Conservation (phyloP, 2,797 vertebrate genomes). For the Sus cebifrons region DNA sequence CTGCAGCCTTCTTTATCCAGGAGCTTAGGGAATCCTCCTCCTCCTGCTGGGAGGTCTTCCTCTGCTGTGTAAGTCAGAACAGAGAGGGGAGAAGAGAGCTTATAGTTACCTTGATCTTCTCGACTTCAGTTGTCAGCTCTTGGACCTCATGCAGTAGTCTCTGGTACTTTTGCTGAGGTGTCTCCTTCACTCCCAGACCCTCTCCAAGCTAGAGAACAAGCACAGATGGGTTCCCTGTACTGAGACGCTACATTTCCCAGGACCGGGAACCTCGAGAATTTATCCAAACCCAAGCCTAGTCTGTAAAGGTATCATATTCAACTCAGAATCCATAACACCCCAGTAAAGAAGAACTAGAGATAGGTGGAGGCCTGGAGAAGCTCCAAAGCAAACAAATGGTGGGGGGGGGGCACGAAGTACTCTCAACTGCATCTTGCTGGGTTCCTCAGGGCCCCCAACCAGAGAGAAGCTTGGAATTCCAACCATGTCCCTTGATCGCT, state of each 20-base stretch:
- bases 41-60: not conserved
- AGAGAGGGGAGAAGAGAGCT: not conserved
- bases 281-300: constrained; percentile 3
- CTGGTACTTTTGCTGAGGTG: constrained; percentile 97
- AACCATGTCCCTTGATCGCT: not conserved
- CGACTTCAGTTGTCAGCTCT: constrained; percentile 96
- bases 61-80: not conserved
- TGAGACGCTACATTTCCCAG: not conserved
- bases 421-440: not conserved
- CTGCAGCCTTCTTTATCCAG: not conserved
- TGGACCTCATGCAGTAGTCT: constrained; percentile 97
- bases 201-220: constrained; percentile 93
- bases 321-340: not conserved
- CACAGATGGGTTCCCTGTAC: not conserved
- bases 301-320: constrained; percentile 16
- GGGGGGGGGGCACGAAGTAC: not conserved
- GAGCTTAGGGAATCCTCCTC: not conserved
- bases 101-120: constrained; percentile 94
- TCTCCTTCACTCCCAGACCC: constrained; percentile 96
- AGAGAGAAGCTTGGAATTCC: not conserved
- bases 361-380: not conserved
- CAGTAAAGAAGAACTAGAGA: not conserved
- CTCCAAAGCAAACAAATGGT: not conserved
- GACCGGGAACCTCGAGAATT: constrained; percentile 32
- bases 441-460: not conserved